A percentile compares a stretch with the other conserved stretches of the same genome.
Evolutionary conservation across 1,140 invertebrate genomes (phyloP).

Genomic region (Hormaphis cornu): DNA sequence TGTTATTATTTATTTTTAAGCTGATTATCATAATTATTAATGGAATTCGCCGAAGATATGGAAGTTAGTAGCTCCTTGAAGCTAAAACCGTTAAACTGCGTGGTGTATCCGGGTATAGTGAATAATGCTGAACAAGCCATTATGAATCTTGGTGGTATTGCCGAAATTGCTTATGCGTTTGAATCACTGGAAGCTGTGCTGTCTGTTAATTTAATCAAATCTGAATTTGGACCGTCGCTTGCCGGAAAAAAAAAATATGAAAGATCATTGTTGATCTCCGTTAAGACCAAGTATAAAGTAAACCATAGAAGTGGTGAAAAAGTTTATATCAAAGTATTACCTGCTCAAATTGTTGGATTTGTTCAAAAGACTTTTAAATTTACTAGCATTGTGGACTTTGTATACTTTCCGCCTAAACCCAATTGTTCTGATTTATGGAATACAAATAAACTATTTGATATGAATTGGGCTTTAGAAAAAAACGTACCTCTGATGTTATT

Average conservation of each 20-base stretch:
- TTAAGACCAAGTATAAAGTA: constrained; percentile 22
- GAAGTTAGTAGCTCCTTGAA: not conserved
- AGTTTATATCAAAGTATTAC: not conserved
- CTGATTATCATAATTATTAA: not conserved
- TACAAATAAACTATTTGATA: not conserved
- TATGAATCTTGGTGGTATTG: constrained; percentile 15
- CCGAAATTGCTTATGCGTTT: constrained; percentile 20
- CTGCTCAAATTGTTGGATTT: not conserved
- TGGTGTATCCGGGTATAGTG: constrained; percentile 22
- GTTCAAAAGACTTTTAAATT: constrained; percentile 17
- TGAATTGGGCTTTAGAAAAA: constrained; percentile 23
- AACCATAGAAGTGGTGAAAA: constrained; percentile 21
- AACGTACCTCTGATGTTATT: not conserved
- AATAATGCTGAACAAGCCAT: constrained; percentile 17
- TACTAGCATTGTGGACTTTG: constrained; percentile 14
- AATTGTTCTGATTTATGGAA: constrained; percentile 16
- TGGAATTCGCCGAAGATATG: not conserved
- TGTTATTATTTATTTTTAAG: not conserved
- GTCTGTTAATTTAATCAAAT: constrained; percentile 11
- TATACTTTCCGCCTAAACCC: not conserved
- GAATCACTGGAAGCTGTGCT: not conserved
- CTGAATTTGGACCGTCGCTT: constrained; percentile 19
- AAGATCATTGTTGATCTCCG: not conserved
- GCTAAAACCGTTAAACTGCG: constrained; percentile 7
- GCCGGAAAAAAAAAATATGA: not conserved